Evolutionary conservation across 2,888 invertebrate species (phyloP).

Genomic region (Cartodere bifasciata): DNA sequence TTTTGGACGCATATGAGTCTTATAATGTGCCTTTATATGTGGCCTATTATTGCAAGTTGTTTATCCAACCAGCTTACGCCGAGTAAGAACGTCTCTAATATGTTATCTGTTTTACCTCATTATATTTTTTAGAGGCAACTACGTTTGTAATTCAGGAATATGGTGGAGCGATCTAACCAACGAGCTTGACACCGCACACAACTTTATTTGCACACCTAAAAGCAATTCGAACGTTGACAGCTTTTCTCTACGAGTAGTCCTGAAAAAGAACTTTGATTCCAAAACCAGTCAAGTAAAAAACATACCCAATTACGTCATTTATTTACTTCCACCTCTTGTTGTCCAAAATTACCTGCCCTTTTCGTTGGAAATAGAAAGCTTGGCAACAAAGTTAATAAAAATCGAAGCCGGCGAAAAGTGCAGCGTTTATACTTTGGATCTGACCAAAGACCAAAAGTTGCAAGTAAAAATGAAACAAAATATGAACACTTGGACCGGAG

Average conservation of each 20-base stretch:
- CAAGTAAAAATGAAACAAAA: conserved; percentile 43
- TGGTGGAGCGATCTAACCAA: conserved; percentile 71
- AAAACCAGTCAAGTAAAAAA: conserved; percentile 26
- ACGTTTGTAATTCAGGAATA: conserved; percentile 55
- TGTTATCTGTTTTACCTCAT: conserved; percentile 5
- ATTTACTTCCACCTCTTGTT: conserved; percentile 59
- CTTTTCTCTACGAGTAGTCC: conserved; percentile 51
- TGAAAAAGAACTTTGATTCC: conserved; percentile 26
- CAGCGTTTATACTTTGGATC: conserved; percentile 54
- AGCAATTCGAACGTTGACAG: conserved; percentile 45
- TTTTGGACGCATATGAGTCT: conserved; percentile 59
- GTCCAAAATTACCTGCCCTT: conserved; percentile 68
- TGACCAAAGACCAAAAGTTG: conserved; percentile 43
- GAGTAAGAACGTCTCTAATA: conserved; percentile 41
- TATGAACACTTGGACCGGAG: conserved; percentile 59
- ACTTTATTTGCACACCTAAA: conserved; percentile 55
- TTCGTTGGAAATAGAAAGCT: conserved; percentile 47
- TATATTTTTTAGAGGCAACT: conserved; percentile 44
- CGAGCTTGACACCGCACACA: conserved; percentile 50
- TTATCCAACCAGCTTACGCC: conserved; percentile 57
- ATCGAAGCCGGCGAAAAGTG: conserved; percentile 61
- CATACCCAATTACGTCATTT: conserved; percentile 60
- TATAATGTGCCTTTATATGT: conserved; percentile 67
- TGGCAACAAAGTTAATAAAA: conserved; percentile 40
- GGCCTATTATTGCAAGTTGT: conserved; percentile 69